Evolutionary conservation across 2,888 invertebrate species (phyloP).

Genomic region (Sesamia inferens): DNA sequence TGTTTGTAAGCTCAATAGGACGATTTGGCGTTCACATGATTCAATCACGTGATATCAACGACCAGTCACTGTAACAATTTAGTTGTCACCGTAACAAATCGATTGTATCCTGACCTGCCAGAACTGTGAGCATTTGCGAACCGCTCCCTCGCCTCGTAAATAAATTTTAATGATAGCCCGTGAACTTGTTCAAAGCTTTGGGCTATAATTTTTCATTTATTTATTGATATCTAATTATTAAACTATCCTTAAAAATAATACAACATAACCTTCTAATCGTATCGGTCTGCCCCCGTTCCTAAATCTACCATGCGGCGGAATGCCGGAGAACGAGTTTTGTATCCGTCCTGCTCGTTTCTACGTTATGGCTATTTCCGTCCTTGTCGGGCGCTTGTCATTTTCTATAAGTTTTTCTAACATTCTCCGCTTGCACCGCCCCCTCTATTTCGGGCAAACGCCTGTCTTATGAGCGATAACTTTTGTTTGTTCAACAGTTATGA

Average conservation of each 20-base stretch:
- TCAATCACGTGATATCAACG: constrained; percentile 54
- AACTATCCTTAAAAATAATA: constrained; percentile 86
- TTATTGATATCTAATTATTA: constrained; percentile 77
- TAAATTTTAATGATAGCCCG: constrained; percentile 70
- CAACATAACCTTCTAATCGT: constrained; percentile 88
- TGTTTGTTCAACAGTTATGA: constrained; percentile 87
- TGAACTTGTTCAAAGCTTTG: constrained; percentile 65
- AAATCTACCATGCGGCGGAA: constrained; percentile 90
- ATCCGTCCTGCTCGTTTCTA: constrained; percentile 85
- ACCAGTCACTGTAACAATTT: constrained; percentile 63
- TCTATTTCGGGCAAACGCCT: constrained; percentile 86
- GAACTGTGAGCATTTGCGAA: constrained; percentile 62
- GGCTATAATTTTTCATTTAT: constrained; percentile 76
- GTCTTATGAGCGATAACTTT: constrained; percentile 83
- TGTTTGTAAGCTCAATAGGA: constrained; percentile 21
- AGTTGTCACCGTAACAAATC: constrained; percentile 65
- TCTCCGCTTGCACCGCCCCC: constrained; percentile 84
- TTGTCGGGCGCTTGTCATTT: constrained; percentile 89
- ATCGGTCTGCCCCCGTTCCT: constrained; percentile 89
- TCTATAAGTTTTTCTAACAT: constrained; percentile 90
- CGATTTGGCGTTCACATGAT: constrained; percentile 39
- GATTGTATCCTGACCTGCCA: constrained; percentile 57
- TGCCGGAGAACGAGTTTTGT: constrained; percentile 88
- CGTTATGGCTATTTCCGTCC: constrained; percentile 81
- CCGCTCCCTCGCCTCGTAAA: constrained; percentile 67